phyloP scores from a whole-genome alignment of 2,888 invertebrate species.

The Phalangium opilio region DNA sequence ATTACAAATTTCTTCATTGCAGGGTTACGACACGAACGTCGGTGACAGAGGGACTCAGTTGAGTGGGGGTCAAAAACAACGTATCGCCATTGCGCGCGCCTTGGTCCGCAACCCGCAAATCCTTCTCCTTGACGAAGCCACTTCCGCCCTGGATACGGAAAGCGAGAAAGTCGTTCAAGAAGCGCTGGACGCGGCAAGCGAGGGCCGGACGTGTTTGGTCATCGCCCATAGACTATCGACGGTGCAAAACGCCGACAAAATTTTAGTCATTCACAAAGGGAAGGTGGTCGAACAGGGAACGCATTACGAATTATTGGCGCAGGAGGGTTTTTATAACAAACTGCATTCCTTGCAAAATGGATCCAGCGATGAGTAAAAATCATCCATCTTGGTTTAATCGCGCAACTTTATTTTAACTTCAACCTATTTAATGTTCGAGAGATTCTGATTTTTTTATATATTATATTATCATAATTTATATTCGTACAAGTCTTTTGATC shows the following conservation, averaged over 20 bases:
- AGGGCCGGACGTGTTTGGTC: constrained; percentile 64
- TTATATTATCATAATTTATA: too few species aligned
- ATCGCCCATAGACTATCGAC: constrained; percentile 76
- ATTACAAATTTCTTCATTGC: constrained; percentile 18
- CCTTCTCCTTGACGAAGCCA: constrained; percentile 43
- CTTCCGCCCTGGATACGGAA: constrained; percentile 51
- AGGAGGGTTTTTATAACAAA: constrained; percentile 12
- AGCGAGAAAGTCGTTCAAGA: constrained; percentile 67
- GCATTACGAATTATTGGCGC: constrained; percentile 11
- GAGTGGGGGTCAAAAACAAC: constrained; percentile 71
- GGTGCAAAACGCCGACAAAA: constrained; percentile 57
- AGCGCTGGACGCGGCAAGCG: constrained; percentile 62
- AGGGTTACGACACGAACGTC: constrained; percentile 60
- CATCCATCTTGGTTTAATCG: too few species aligned
- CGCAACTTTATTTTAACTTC: too few species aligned
- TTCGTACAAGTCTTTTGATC: too few species aligned
- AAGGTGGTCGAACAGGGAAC: constrained; percentile 13
- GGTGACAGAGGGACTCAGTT: constrained; percentile 61
- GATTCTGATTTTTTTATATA: too few species aligned
- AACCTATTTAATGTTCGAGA: too few species aligned
- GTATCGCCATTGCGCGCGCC: constrained; percentile 50
- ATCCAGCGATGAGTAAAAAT: too few species aligned
- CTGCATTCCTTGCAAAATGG: not conserved
- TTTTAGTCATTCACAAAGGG: constrained; percentile 40
- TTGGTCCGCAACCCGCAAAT: constrained; percentile 38